Evolutionary conservation across 2,113 vertebrate genomes (phyloP).

Genomic region (Malurus alboscapulatus): DNA sequence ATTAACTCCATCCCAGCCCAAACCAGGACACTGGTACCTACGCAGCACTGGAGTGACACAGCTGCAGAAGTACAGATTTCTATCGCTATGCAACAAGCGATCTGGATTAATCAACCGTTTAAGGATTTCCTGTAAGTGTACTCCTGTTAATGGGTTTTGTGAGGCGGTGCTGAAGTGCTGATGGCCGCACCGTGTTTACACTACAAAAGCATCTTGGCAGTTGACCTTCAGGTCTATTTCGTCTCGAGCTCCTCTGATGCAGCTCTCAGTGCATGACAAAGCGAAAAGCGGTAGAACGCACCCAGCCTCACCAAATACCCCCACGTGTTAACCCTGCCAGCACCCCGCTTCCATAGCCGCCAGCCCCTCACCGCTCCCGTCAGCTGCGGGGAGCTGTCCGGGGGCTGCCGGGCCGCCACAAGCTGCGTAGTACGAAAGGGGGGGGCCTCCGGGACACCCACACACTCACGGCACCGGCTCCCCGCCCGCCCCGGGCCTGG

Average conservation of each 20-base stretch:
- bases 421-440: fast-evolving
- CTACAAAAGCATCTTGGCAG: fast-evolving
- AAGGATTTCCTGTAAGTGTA: background rate
- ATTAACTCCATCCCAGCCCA: background rate
- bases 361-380: background rate
- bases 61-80: background rate
- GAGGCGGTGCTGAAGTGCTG: background rate
- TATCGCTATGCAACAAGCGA: background rate
- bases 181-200: fast-evolving
- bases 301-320: fast-evolving
- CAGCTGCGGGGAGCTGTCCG: no score
- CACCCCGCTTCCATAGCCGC: no score
- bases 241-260: background rate
- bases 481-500: no score
- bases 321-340: no score
- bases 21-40: background rate
- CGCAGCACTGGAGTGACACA: background rate
- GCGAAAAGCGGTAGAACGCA: background rate
- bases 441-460: background rate
- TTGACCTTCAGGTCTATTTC: background rate
- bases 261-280: background rate
- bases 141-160: fast-evolving
- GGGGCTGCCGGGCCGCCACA: no score
- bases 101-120: background rate
- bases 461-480: fast-evolving